These are phyloP conservation scores for Aricia artaxerxes DNA, from an alignment of 2,888 invertebrate genomes.

Conservation along the genomic window DNA sequence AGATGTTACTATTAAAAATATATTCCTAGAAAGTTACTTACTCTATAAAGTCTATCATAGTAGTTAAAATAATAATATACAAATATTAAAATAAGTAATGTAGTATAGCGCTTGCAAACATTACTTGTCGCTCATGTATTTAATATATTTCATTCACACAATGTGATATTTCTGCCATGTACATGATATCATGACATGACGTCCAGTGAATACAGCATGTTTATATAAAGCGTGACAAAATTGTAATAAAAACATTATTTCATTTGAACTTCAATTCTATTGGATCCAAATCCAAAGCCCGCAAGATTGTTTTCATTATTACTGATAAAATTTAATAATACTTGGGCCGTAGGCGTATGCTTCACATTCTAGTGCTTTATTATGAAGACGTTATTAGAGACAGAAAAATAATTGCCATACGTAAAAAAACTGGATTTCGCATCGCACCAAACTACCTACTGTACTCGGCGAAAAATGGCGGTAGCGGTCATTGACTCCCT, in stretches of 20 bases:
- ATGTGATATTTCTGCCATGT: background rate
- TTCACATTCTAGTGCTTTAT: background rate
- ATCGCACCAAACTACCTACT: too few species aligned
- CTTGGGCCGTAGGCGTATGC: background rate
- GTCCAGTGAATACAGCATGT: background rate
- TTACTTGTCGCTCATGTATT: background rate
- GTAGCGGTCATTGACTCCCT: too few species aligned
- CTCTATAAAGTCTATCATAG: slow-evolving; percentile 36
- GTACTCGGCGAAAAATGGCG: too few species aligned
- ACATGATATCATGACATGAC: background rate
- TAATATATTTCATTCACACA: background rate
- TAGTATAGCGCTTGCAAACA: background rate
- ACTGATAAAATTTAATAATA: background rate
- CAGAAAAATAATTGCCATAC: too few species aligned
- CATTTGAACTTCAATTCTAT: background rate
- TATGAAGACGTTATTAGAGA: too few species aligned
- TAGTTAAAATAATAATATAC: slow-evolving; percentile 38
- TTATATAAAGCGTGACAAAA: background rate
- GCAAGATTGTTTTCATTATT: background rate
- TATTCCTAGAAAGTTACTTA: slow-evolving; percentile 34
- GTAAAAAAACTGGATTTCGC: too few species aligned
- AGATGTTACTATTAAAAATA: slow-evolving; percentile 36
- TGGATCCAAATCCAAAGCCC: background rate
- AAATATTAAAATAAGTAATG: slow-evolving; percentile 30
- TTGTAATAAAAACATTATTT: background rate